Evolutionary conservation across 2,888 invertebrate genomes (phyloP).

Genomic region (Melipona bicolor): DNA sequence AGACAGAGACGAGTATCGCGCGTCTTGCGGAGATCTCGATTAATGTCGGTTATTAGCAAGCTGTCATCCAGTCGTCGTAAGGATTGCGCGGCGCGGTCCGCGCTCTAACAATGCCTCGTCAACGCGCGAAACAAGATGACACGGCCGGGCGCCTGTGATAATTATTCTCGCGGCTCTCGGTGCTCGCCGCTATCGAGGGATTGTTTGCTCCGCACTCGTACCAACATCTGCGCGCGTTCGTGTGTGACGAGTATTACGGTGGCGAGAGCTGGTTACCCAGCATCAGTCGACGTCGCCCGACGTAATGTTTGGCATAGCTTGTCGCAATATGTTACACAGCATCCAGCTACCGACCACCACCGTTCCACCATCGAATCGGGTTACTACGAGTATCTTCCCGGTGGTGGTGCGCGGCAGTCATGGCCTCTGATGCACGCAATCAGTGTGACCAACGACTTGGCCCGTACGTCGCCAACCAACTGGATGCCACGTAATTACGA

Average conservation of each 20-base stretch:
- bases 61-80: constrained; percentile 73
- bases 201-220: constrained; percentile 51
- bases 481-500: constrained; percentile 63
- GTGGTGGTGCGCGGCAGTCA: neutral
- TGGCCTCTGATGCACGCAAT: constrained; percentile 60
- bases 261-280: constrained; percentile 74
- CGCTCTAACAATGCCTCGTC: constrained; percentile 74
- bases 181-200: constrained; percentile 38
- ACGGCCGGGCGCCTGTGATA: constrained; percentile 78
- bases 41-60: constrained; percentile 71
- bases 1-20: neutral
- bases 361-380: constrained; percentile 63
- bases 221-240: constrained; percentile 10
- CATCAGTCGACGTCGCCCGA: constrained; percentile 79
- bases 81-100: constrained; percentile 66
- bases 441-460: constrained; percentile 64
- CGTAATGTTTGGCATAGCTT: constrained; percentile 82
- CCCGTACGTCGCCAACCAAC: constrained; percentile 48
- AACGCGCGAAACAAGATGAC: constrained; percentile 79
- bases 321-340: constrained; percentile 82
- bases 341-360: constrained; percentile 49
- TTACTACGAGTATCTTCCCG: constrained; percentile 65
- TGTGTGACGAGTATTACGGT: constrained; percentile 32
- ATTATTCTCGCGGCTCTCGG: constrained; percentile 74
- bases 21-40: constrained; percentile 56